phyloP scores from a whole-genome alignment of 1,140 invertebrate species.

The Meloidogyne chitwoodi region DNA sequence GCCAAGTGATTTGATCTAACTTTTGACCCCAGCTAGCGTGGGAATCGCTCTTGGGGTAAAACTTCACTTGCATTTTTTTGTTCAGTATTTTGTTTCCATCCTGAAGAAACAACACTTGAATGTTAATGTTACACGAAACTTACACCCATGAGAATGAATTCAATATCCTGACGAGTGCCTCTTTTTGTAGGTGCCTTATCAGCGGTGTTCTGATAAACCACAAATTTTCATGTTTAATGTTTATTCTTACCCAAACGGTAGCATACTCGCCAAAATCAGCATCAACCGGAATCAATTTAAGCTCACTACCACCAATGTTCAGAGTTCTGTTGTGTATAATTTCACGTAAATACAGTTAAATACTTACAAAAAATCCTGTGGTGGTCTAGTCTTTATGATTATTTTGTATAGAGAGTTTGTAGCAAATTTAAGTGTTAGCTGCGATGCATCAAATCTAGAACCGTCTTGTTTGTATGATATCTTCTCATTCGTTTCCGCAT shows the following conservation, averaged over 20 bases:
- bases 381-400: conserved; percentile 28
- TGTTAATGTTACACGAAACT: not conserved
- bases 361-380: conserved; percentile 37
- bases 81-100: conserved; percentile 16
- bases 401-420: conserved; percentile 36
- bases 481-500: conserved; percentile 26
- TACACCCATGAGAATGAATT: conserved; percentile 15
- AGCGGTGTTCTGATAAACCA: conserved; percentile 17
- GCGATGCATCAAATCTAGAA: conserved; percentile 28
- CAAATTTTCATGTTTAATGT: not conserved
- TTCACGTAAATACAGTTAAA: not conserved
- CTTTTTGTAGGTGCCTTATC: conserved; percentile 34
- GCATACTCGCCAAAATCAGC: conserved; percentile 8
- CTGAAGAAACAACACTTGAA: not conserved
- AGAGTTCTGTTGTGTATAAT: conserved; percentile 17
- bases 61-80: conserved; percentile 31
- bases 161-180: conserved; percentile 25
- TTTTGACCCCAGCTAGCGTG: conserved; percentile 35
- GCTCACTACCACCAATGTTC: conserved; percentile 27
- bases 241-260: conserved; percentile 8
- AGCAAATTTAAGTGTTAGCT: conserved; percentile 31
- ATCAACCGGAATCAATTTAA: conserved; percentile 3
- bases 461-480: conserved; percentile 44
- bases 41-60: conserved; percentile 22
- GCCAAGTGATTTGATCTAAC: conserved; percentile 24